Evolutionary conservation across 2,113 vertebrate species (phyloP), one percentile per base, ranked within the genome.

Genomic region (Corythoichthys haematopterus): DNA sequence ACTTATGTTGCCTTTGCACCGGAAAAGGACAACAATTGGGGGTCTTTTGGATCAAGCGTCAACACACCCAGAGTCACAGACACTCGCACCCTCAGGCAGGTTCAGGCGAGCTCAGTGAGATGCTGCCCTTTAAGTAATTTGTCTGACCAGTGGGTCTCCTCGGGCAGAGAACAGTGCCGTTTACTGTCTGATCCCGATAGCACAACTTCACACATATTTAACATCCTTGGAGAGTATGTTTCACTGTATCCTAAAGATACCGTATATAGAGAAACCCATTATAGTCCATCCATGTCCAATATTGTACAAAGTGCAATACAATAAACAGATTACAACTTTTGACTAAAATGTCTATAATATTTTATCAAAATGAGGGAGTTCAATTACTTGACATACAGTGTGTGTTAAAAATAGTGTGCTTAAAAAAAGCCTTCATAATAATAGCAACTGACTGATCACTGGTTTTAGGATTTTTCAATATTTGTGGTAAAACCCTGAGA

Each of bases 391-490:
- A 50, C 10, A 50, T 4, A 15, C 14, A 7, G 50, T 8, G n/a
- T 20, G 15, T 51, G 16, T 51, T 51, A 51, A 51, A 51, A 15
- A 1, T 58, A 36, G 28, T 58, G 56, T 58, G 12, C 38, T 58
- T 16, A 55, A 35, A 40, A 43, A 2, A 38, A 65, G 47, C 35
- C 10, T 14, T 60, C 62, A 28, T 46, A 52, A 50, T 57, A 70
- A 58, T 80, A 88, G 80, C 78, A 84, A 79, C 86, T 87, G 90
- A 89, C 87, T 70, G 87, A 88, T 83, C 87, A 90, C 87, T 88
- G 87, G 90, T 89, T 89, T 89, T 91, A 90, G 92, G 92, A 91
- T 91, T 78, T 78, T 93, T 92, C 88, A 90, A 92, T 91, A 89
- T 92, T 90, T 90, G 89, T 93, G 90, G 91, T 92, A 89, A 90